Evolutionary conservation across 2,888 invertebrate genomes (phyloP), one percentile per base, ranked within the genome.

Genomic region (Psococerastis gibbosa): DNA sequence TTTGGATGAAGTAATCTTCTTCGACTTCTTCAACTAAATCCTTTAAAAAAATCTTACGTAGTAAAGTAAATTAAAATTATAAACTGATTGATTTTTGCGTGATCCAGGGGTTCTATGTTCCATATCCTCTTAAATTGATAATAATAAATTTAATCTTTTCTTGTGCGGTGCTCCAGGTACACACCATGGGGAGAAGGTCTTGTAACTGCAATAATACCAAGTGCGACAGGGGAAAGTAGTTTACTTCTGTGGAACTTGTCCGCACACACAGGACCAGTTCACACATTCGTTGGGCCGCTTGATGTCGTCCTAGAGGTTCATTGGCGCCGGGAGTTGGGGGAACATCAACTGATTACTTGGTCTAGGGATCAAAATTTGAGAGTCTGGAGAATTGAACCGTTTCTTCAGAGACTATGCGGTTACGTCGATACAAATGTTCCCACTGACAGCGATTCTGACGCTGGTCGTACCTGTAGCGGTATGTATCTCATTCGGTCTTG

Each of bases 281-380:
- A 91, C 57, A 83, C 88, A 22, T 81, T 92, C 59, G 79, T 85
- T n/a, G 92, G 92, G 0, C 92, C 94, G 56, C 80, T 83, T 5
- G 92, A 94, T 64, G 88, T 89, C 35, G 87, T 95, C 4, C 68
- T 92, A 46, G 92, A 94, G 55, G 94, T 94, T 70, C 87, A 88
- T 49, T 94, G 92, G 92, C 70, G 88, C 43, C 79, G 81, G 48
- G 71, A 71, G 47, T 69, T 68, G 35, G 65, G 67, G 13, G 82
- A 82, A 55, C 80, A 76, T 56, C 87, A 94, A 58, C 65, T 95
- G 35, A 78, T 94, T 1, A 92, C 92, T 2, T 95, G 94, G 94
- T 89, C 89, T 0, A 77, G 87, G 56, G 94, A 95, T 66, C 89
- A 92, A 57, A 85, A 81, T 11, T 66, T 95, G 32, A 70, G 92